These are phyloP conservation scores for Mola mola DNA, from an alignment of 2,113 vertebrate genomes.

Conservation along the genomic window DNA sequence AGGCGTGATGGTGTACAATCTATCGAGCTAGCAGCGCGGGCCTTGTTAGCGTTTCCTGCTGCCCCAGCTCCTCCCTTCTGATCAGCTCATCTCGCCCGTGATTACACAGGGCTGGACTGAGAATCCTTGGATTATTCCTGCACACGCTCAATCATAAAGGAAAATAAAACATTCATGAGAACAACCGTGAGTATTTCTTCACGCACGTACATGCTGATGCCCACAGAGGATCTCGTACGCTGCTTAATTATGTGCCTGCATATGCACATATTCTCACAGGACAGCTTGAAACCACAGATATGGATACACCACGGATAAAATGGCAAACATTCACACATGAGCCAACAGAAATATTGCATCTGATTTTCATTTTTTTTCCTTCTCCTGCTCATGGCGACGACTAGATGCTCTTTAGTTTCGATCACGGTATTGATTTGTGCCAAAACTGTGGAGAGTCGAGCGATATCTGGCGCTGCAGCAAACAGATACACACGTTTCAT, in stretches of 20 bases:
- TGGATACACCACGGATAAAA: neutral
- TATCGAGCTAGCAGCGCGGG: conserved; percentile 28
- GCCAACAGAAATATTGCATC: neutral
- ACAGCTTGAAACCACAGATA: neutral
- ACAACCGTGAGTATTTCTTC: conserved; percentile 1
- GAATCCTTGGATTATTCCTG: conserved; percentile 47
- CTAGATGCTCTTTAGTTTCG: conserved; percentile 35
- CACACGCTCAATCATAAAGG: conserved; percentile 23
- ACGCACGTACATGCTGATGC: conserved; percentile 4
- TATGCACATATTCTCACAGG: neutral
- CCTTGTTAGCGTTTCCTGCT: conserved; percentile 63
- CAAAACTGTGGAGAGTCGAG: conserved; percentile 8
- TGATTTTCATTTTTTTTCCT: conserved; percentile 23
- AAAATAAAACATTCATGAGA: conserved; percentile 61
- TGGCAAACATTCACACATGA: too few species aligned
- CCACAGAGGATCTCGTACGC: neutral
- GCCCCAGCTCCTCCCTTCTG: conserved; percentile 36
- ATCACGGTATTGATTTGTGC: conserved; percentile 51
- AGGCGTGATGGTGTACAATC: neutral
- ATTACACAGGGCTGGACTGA: conserved; percentile 37
- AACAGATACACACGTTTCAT: conserved; percentile 24
- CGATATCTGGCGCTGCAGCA: conserved; percentile 23
- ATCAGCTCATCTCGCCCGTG: conserved; percentile 21
- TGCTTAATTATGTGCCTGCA: conserved; percentile 3
- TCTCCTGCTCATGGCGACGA: neutral